A percentile compares a stretch with the other conserved stretches of the same genome.
These are phyloP conservation scores for Calliphora vomitoria DNA, from an alignment of 2,888 invertebrate species.

Conservation along the genomic window DNA sequence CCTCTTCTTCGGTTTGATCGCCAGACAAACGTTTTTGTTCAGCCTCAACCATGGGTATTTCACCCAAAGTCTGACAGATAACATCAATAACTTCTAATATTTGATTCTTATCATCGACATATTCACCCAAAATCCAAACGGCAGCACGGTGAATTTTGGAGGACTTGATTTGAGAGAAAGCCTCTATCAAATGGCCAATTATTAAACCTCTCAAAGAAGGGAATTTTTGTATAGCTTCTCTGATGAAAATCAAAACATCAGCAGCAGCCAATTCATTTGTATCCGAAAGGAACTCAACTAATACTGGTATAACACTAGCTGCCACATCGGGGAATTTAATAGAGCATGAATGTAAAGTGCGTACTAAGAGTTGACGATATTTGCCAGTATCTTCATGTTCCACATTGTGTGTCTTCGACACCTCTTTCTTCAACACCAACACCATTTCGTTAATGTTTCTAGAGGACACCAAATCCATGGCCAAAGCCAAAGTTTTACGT, in stretches of 20 bases:
- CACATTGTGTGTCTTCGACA: conserved; percentile 93
- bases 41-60: conserved; percentile 87
- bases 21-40: conserved; percentile 91
- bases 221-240: conserved; percentile 98
- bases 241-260: conserved; percentile 97
- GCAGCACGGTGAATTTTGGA: conserved; percentile 96
- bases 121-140: conserved; percentile 99
- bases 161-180: conserved; percentile 94
- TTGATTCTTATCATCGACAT: conserved; percentile 91
- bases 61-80: conserved; percentile 90
- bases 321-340: conserved; percentile 99
- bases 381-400: conserved; percentile 98
- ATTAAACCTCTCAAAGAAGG: conserved; percentile 92
- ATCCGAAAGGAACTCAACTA: conserved; percentile 96
- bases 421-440: conserved; percentile 95
- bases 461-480: conserved; percentile 95
- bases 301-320: conserved; percentile 95
- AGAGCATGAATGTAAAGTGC: conserved; percentile 96
- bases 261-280: conserved; percentile 95
- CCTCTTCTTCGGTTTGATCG: conserved; percentile 86
- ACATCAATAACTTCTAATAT: conserved; percentile 92
- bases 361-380: conserved; percentile 97
- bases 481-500: conserved; percentile 92
- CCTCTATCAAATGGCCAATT: conserved; percentile 90
- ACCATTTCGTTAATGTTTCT: conserved; percentile 98